These are phyloP conservation scores for Proisotoma minuta DNA, from an alignment of 2,888 invertebrate genomes.

Conservation along the genomic window DNA sequence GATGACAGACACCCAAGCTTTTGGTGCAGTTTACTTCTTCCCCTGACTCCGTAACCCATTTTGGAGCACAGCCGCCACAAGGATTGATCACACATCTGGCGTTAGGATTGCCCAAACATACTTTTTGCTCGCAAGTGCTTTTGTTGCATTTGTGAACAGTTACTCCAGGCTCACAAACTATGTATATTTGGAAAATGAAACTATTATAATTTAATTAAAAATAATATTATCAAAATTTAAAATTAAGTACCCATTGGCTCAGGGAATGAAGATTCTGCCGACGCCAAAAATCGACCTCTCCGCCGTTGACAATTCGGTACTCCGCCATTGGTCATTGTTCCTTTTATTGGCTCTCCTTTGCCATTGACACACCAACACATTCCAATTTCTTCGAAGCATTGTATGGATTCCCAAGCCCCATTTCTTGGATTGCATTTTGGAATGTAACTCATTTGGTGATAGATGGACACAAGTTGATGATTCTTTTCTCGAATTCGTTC, in stretches of 20 bases:
- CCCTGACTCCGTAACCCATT: constrained; percentile 48
- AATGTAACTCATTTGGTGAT: constrained; percentile 69
- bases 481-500: constrained; percentile 75
- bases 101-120: constrained; percentile 49
- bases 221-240: too few species aligned
- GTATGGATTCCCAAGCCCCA: constrained; percentile 75
- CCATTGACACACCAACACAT: constrained; percentile 76
- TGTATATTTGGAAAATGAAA: neutral
- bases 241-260: constrained; percentile 26
- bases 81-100: constrained; percentile 50
- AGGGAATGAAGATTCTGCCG: constrained; percentile 3
- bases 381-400: constrained; percentile 70
- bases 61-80: constrained; percentile 50
- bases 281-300: constrained; percentile 53
- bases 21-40: constrained; percentile 48
- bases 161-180: constrained; percentile 49
- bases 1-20: constrained; percentile 48
- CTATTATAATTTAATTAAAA: too few species aligned
- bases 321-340: constrained; percentile 71
- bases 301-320: constrained; percentile 73
- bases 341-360: constrained; percentile 72
- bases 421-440: constrained; percentile 68
- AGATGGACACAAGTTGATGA: constrained; percentile 64
- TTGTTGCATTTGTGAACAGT: constrained; percentile 50
- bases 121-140: constrained; percentile 48